These are phyloP conservation scores for Melieria omissa DNA, from an alignment of 2,888 invertebrate genomes.

Conservation along the genomic window DNA sequence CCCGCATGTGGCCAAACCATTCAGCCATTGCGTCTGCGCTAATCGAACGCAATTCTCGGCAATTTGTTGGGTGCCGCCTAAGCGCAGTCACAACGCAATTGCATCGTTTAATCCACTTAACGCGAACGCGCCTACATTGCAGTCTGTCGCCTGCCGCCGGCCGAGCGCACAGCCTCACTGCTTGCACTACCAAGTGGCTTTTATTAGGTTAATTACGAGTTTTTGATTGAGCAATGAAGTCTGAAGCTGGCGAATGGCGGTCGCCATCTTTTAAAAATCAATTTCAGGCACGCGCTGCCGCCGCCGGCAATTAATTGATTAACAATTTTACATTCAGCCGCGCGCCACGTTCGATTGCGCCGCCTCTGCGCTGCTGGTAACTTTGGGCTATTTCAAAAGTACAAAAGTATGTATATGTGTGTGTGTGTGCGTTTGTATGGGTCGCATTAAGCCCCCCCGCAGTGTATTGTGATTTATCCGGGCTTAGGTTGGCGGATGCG, in stretches of 20 bases:
- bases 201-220: constrained; percentile 34
- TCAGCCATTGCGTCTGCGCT: too few species aligned
- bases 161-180: not conserved
- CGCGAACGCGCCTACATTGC: constrained; percentile 20
- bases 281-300: constrained; percentile 2
- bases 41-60: too few species aligned
- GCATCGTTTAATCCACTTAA: constrained; percentile 34
- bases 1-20: too few species aligned
- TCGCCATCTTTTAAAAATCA: constrained; percentile 11
- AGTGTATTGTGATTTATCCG: too few species aligned
- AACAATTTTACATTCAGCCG: constrained; percentile 5
- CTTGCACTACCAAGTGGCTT: not conserved
- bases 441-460: too few species aligned
- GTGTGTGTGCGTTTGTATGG: not conserved
- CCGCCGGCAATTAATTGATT: constrained; percentile 23
- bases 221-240: constrained; percentile 27
- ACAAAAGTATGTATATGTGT: not conserved
- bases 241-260: constrained; percentile 18
- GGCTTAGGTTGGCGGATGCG: too few species aligned
- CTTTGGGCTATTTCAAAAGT: not conserved
- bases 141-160: constrained; percentile 14
- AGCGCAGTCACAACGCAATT: constrained; percentile 8
- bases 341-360: not conserved
- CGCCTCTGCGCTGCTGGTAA: not conserved
- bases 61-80: constrained; percentile 12